Evolutionary conservation across 2,113 vertebrate species (phyloP), one percentile per base, ranked within the genome.

Genomic region (Acrocephalus kingi): DNA sequence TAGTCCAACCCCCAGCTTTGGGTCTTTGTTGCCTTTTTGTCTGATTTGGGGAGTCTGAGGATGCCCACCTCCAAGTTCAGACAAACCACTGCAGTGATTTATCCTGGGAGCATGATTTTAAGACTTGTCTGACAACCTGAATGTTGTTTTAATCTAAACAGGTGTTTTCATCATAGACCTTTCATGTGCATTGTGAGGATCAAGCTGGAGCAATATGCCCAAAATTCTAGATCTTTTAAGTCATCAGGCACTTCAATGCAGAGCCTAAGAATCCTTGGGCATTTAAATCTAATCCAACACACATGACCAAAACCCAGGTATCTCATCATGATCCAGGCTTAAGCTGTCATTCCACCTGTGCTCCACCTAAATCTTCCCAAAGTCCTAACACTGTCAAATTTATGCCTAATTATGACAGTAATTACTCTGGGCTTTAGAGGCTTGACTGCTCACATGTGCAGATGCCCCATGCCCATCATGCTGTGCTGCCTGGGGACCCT

Each of bases 381-480:
- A 84, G 21, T 21, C 35, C n/a, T 80, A 56, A 56, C 4, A 8
- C 4, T 10, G 14, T 45, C 41, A 77, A 54, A 35, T 9, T 28
- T 48, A 27, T 39, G 6, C 12, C 61, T 55, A 80, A 49, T 69
- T 77, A 46, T 8, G 13, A 58, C 13, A 54, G n/a, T 13, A 62
- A 54, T 49, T 61, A 69, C 12, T 4, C 25, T 9, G 11, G 13
- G 7, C 41, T 81, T 89, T 33, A 61, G 64, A 3, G 1, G 16
- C 30, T 80, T 5, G 0, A 10, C 46, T 51, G 58, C 30, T 80
- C 22, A 5, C 24, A 9, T 0, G 0, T 35, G 72, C 19, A n/a
- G 46, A 17, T 33, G 4, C 27, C 13, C 43, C 5, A 1, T n/a
- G 52, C 24, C 41, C 76, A 10, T 1, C 1, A 21, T 30, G 24